A percentile compares a stretch with the other conserved stretches of the same genome.
Conservation (phyloP, 2,888 invertebrate species). For the Invenusta paracnida region DNA sequence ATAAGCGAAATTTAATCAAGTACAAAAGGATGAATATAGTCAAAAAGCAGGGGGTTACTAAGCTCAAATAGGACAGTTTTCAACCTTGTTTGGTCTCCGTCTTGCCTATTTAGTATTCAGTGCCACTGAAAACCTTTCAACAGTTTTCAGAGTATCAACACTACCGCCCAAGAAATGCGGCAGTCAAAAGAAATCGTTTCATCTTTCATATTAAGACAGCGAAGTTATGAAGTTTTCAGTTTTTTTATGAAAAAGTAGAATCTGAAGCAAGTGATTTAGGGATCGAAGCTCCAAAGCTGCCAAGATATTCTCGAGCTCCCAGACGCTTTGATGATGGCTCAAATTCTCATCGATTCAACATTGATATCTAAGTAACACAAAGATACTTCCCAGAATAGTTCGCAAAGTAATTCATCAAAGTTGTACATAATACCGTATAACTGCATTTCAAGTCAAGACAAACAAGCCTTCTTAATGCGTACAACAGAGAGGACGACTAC, state of each 20-base stretch:
- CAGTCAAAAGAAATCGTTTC: not conserved
- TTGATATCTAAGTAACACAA: too few species aligned
- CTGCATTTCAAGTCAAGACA: too few species aligned
- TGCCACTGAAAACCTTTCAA: not conserved
- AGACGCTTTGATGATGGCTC: not conserved
- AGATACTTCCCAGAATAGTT: too few species aligned
- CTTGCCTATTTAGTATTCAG: not conserved
- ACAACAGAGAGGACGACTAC: too few species aligned
- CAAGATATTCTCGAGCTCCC: slow-evolving; percentile 1
- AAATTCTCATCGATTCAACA: not conserved
- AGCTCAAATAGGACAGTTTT: not conserved
- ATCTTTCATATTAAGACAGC: not conserved
- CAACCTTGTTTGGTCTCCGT: not conserved
- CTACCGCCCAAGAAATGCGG: not conserved
- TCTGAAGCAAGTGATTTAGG: not conserved
- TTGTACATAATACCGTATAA: too few species aligned
- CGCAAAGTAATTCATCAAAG: too few species aligned
- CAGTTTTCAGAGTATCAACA: not conserved
- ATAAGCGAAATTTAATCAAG: not conserved
- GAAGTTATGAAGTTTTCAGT: not conserved
- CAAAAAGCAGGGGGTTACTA: not conserved
- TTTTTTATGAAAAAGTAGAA: not conserved
- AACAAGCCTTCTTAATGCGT: too few species aligned
- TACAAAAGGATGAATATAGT: not conserved
- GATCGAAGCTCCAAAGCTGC: not conserved